Conservation (phyloP, 2,113 vertebrate genomes). For the Paratilapia polleni region DNA sequence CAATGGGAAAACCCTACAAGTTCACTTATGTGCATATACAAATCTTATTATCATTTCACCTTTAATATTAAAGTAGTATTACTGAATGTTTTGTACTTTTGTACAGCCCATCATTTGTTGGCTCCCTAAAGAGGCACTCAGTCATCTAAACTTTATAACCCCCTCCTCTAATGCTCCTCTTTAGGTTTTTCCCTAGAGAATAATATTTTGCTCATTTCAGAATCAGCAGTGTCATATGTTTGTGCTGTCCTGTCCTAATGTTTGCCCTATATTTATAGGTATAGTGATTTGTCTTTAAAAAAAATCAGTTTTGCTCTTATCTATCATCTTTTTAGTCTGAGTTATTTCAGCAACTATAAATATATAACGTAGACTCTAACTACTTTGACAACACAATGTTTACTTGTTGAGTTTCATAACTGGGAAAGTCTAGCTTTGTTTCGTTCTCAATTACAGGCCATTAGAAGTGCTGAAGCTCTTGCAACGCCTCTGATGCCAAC, state of each 20-base stretch:
- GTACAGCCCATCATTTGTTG: no score
- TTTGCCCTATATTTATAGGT: accelerated
- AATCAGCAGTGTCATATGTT: neutral
- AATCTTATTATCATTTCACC: neutral
- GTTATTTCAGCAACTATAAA: neutral
- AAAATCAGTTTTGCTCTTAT: neutral
- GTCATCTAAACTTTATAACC: no score
- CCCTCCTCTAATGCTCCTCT: no score
- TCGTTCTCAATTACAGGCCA: neutral
- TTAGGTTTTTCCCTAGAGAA: no score
- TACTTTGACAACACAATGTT: neutral
- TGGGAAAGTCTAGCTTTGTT: neutral
- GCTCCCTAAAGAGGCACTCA: no score
- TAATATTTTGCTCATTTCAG: no score
- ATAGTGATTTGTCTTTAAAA: no score
- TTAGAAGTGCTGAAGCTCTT: neutral
- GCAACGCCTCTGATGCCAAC: accelerated
- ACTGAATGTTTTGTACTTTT: neutral
- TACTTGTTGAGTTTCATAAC: neutral
- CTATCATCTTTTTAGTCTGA: neutral
- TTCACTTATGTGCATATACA: neutral
- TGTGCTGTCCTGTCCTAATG: neutral
- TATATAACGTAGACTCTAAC: neutral
- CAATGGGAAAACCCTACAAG: neutral
- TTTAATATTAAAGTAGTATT: neutral